Evolutionary conservation across 2,113 vertebrate genomes (phyloP), one percentile per base, ranked within the genome.

Genomic region (Nipponia nippon): DNA sequence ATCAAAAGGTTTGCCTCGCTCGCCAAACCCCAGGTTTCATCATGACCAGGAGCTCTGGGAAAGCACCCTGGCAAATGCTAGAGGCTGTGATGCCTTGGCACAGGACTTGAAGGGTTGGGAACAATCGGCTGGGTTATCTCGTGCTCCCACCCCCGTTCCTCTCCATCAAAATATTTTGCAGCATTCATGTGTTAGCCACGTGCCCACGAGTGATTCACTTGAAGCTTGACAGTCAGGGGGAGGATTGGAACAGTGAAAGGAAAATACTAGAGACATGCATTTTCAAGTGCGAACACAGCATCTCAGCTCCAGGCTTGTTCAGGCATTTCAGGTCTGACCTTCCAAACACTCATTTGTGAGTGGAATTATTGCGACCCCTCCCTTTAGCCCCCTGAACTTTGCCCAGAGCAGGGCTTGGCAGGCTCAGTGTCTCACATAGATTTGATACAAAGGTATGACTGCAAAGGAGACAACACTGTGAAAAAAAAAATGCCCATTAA

Each of bases 121-220:
- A 88, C 83, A 84, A 93, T 32, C 5, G 22, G 42, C 69, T 81
- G 65, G 44, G 58, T 93, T 94, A 91, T 44, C 96, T 95, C 50
- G 1, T 75, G 73, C 67, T 94, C 61, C 89, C 94, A 88, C 89
- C 95, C 80, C 95, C 65, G 1, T 65, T 75, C 46, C 42, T 44
- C 82, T 87, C 94, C 83, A 96, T 93, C 90, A 82, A 84, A 94
- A 97, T 94, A 96, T 92, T 96, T 93, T 94, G 93, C 95, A 95
- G 95, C 3, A 0, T 88, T 97, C 90, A 84, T 44, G 88, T 38
- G 55, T 59, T 47, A 75, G 70, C 90, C 95, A 95, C 86, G 87
- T 96, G 87, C 83, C 89, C 92, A 81, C 91, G 55, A 94, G 75
- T 96, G 93, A 95, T 89, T 96, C 95, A 95, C 0, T 89, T 77